A percentile compares a stretch with the other conserved stretches of the same genome.
These are phyloP conservation scores for Drosophila virilis DNA, from an alignment of 1,140 invertebrate genomes.

Conservation along the genomic window DNA sequence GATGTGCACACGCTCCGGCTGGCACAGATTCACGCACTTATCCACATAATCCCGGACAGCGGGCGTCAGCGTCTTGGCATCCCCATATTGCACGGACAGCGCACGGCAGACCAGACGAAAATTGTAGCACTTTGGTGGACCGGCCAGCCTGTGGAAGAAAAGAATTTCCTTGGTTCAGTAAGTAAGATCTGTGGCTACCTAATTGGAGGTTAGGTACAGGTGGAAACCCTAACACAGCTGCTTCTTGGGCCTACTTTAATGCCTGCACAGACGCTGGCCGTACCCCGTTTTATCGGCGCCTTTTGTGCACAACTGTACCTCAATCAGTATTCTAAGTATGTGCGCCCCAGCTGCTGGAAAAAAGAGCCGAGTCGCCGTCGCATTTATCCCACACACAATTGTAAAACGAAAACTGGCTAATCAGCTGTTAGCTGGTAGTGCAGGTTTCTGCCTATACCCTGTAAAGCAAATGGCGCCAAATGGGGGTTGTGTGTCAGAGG, in stretches of 20 bases:
- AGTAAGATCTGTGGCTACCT: not conserved
- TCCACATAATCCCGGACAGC: constrained; percentile 88
- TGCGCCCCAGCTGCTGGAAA: constrained; percentile 54
- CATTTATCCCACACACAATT: constrained; percentile 49
- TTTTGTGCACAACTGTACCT: constrained; percentile 70
- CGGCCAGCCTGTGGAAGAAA: constrained; percentile 28
- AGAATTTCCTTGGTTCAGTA: not conserved
- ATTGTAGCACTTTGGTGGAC: constrained; percentile 38
- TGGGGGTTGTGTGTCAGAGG: not conserved
- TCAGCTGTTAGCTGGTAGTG: constrained; percentile 76
- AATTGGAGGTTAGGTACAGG: not conserved
- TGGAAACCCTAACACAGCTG: not conserved
- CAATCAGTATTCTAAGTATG: constrained; percentile 72
- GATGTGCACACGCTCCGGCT: constrained; percentile 91
- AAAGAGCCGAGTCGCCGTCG: constrained; percentile 25
- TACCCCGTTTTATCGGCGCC: not conserved
- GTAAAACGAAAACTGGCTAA: constrained; percentile 71
- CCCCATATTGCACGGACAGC: constrained; percentile 69
- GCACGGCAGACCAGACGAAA: constrained; percentile 63
- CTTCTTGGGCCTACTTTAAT: not conserved
- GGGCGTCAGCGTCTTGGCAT: constrained; percentile 72
- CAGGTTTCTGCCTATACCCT: constrained; percentile 58
- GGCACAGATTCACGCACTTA: constrained; percentile 88
- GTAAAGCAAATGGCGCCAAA: not conserved
- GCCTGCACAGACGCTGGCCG: not conserved